Base-by-base conservation (phyloP, 2,888 invertebrate species). In the Tenthredo notha region DNA sequence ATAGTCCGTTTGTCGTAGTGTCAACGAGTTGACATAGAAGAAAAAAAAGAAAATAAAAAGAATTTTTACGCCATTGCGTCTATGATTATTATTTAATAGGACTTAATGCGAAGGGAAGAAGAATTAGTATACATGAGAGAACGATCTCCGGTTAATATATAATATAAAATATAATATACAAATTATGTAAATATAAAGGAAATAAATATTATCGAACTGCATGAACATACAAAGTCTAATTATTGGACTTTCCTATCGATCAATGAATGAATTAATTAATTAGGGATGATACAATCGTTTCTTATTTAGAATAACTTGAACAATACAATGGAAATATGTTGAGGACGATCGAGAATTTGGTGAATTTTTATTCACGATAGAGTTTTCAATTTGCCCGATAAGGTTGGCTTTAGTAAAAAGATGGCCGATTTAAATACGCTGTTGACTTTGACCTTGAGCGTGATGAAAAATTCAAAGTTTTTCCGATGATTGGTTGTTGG, bases 361-460 rank as follows among this genome's bases (percentile, higher is more conserved):
- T 50, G 6, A 18, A 50, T 50, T 18, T 50, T n/a, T 6, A 50
- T 50, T 50, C 1, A 50, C 18, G 50, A 50, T 18, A 50, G 9
- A 61, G 61, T 61, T 33, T 70, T 70, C 29, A 70, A n/a, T 58
- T n/a, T n/a, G 21, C 21, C 21, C 25, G 61, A 21, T 10, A 21
- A 12, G 58, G 58, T 58, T n/a, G 18, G 10, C 10, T 25, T 61
- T 25, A 9, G 61, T 61, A 25, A 61, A 61, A 61, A 61, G 61
- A 61, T 61, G 61, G 61, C 61, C 61, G 61, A 25, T 25, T 21
- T 21, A 61, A 21, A 61, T 61, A 25, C 21, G 25, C 61, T 9
- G 61, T 61, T 61, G 61, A 33, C 15, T 70, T 70, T 70, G 70
- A 70, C 70, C 70, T 70, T 37, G 29, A 7, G 67, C 25, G 21